Base-by-base conservation (phyloP, 2,888 invertebrate species). In the Ormyrus labotus region DNA sequence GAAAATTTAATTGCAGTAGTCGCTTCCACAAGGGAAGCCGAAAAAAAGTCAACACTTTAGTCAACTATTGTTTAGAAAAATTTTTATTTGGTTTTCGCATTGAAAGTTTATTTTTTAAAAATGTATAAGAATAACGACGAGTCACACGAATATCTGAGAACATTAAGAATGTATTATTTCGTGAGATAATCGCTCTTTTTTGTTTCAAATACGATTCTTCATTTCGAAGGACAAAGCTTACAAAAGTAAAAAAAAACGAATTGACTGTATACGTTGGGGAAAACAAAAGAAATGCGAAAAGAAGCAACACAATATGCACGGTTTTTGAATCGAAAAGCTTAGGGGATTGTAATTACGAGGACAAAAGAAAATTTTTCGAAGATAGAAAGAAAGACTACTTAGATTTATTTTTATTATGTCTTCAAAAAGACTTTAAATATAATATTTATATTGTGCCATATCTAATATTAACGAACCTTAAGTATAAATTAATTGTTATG, bases 391-490 rank as follows among this genome's bases (percentile, higher is more conserved):
- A 89, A 89, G 89, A 90, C 89, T 90, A 89, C 88, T 88, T 90
- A 90, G 89, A 90, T 89, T 90, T 90, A 90, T 90, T 90, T 90
- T 90, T 90, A 89, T 90, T 88, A 89, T 90, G 89, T 90, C 89
- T 90, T 88, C 85, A 87, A 88, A 89, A 89, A 90, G 89, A 90
- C 89, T 89, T 88, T 88, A 89, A 90, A 90, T 89, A 88, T 90
- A 89, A 89, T 89, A 89, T 90, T 89, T 89, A 89, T 89, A 90
- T 89, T 87, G 90, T 90, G 90, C 90, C 90, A 90, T 90, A 90
- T 89, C 86, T 90, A 90, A 88, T 89, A 89, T 89, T 90, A 89
- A 89, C 85, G 85, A 87, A 87, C 87, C 87, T 87, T 89, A 89
- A 89, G 87, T 90, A 89, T 89, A 90, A 88, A 89, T 89, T 89